Conservation (phyloP, 1,140 invertebrate species). For the Uloborus diversus region DNA sequence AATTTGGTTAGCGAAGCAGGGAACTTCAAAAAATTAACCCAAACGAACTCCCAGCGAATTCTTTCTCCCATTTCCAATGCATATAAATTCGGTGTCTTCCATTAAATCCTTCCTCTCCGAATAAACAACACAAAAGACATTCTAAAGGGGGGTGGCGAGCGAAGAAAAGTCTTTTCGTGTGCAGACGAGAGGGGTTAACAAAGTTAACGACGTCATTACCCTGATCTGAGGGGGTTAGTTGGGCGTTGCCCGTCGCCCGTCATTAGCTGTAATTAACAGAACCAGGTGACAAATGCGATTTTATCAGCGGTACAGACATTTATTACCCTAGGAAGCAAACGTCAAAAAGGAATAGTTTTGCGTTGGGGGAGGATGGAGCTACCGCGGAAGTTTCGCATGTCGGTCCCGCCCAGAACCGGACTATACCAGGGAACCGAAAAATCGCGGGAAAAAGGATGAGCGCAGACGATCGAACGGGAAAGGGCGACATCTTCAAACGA, state of each 20-base stretch:
- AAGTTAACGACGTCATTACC: constrained; percentile 55
- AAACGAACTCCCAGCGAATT: too few relatives aligned
- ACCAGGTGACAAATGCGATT: constrained; percentile 55
- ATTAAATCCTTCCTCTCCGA: too few relatives aligned
- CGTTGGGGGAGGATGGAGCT: neutral
- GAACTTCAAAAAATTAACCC: too few relatives aligned
- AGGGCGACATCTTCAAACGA: constrained; percentile 8
- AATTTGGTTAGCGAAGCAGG: too few relatives aligned
- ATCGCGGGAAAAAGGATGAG: constrained; percentile 39
- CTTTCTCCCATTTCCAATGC: too few relatives aligned
- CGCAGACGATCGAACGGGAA: constrained; percentile 35
- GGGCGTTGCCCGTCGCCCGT: constrained; percentile 37
- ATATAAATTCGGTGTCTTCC: too few relatives aligned
- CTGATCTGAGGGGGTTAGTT: constrained; percentile 49
- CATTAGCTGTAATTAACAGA: constrained; percentile 56
- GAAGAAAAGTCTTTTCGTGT: constrained; percentile 7
- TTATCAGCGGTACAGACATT: constrained; percentile 42
- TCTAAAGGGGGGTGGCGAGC: neutral
- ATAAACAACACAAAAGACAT: constrained; percentile 32
- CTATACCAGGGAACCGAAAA: constrained; percentile 30
- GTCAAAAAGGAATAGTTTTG: constrained; percentile 16
- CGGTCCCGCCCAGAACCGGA: constrained; percentile 34
- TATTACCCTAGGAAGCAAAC: constrained; percentile 30
- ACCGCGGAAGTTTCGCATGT: constrained; percentile 42
- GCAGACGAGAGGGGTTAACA: constrained; percentile 16